These are phyloP conservation scores for Morbakka virulenta DNA, from an alignment of 30 jellyfish, hydroid and myxozoan species.

Conservation along the genomic window DNA sequence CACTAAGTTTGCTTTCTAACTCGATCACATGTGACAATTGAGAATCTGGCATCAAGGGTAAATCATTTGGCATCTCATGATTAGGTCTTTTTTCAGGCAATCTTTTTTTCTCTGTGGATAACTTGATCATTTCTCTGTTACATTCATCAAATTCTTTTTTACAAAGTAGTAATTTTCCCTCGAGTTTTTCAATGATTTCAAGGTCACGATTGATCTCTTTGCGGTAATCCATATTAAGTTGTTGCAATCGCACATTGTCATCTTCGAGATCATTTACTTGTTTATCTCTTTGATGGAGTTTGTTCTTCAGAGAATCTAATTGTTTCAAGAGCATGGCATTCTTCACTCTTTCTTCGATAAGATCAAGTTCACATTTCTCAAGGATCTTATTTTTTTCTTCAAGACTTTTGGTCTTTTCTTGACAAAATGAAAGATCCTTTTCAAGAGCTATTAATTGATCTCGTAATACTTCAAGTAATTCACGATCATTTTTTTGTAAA, in stretches of 20 bases:
- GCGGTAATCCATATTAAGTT: conserved; percentile 68
- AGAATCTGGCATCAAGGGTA: conserved; percentile 32
- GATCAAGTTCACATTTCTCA: conserved; percentile 32
- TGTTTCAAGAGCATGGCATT: conserved; percentile 49
- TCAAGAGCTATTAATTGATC: conserved; percentile 64
- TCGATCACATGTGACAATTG: conserved; percentile 56
- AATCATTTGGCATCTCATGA: conserved; percentile 43
- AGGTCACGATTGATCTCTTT: conserved; percentile 39
- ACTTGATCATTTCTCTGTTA: conserved; percentile 55
- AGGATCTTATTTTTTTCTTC: conserved; percentile 56
- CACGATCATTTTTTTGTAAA: conserved; percentile 81
- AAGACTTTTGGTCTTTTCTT: conserved; percentile 49
- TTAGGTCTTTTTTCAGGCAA: conserved; percentile 20
- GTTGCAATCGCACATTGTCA: conserved; percentile 86
- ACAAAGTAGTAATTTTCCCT: conserved; percentile 38
- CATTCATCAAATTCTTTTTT: conserved; percentile 58
- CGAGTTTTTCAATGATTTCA: conserved; percentile 38
- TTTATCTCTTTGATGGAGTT: conserved; percentile 73
- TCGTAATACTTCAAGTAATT: conserved; percentile 70
- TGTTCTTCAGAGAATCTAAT: conserved; percentile 65
- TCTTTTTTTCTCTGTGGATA: conserved; percentile 68
- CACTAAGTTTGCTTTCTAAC: conserved; percentile 68
- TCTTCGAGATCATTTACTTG: conserved; percentile 93
- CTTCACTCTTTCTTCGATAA: conserved; percentile 65
- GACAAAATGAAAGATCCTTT: conserved; percentile 48